A percentile compares a stretch with the other conserved stretches of the same genome.
These are phyloP conservation scores for Cataglyphis altisquamis DNA, from an alignment of 2,888 invertebrate species.

Conservation along the genomic window DNA sequence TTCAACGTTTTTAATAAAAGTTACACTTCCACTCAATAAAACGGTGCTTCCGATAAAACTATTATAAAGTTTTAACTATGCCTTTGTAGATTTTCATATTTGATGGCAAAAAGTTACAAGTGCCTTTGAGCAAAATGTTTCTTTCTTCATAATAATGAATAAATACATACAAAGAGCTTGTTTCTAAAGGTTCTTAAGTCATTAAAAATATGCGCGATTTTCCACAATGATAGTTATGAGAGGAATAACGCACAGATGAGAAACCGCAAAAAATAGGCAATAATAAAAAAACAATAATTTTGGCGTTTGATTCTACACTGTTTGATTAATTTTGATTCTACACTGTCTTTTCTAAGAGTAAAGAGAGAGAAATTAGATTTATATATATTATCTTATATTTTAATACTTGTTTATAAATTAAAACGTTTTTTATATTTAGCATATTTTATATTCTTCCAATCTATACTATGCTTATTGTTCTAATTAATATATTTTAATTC, in stretches of 20 bases:
- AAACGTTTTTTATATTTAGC: not conserved
- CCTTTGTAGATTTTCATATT: slow-evolving; percentile 25
- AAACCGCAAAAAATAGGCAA: not conserved
- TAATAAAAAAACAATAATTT: slow-evolving; percentile 17
- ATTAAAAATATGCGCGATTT: not conserved
- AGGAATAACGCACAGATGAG: not conserved
- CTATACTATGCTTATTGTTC: not conserved
- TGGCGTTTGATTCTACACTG: not conserved
- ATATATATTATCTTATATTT: not conserved
- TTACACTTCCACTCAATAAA: not conserved
- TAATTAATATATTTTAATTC: slow-evolving; percentile 1
- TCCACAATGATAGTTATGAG: not conserved
- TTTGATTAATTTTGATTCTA: not conserved
- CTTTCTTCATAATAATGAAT: slow-evolving; percentile 3
- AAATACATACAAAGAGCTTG: not conserved
- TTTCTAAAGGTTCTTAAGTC: not conserved
- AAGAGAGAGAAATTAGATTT: not conserved
- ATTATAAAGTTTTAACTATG: slow-evolving; percentile 10
- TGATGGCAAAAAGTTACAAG: not conserved
- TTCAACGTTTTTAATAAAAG: slow-evolving; percentile 15
- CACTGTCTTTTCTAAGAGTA: not conserved
- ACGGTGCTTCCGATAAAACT: slow-evolving; percentile 13
- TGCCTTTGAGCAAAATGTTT: not conserved
- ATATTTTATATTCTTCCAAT: not conserved
- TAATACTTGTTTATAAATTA: not conserved